Percentiles rank a stretch among this genome's conserved stretches.
Evolutionary conservation across 2,113 vertebrate genomes (phyloP).

Genomic region (Stigmatopora argus): DNA sequence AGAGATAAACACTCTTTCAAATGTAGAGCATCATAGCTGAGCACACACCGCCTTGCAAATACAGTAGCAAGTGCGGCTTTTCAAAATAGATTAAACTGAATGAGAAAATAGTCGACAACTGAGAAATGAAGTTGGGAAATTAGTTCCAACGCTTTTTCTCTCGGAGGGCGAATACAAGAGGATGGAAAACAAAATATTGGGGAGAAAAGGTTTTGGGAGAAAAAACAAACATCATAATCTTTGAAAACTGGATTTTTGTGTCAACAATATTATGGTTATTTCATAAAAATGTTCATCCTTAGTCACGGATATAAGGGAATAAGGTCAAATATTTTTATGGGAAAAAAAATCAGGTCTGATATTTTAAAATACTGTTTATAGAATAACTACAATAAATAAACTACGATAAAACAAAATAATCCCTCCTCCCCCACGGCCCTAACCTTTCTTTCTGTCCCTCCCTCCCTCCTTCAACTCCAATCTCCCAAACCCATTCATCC

Average conservation of each 20-base stretch:
- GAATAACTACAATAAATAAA: too few species aligned
- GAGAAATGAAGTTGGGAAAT: background rate
- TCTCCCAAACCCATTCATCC: background rate
- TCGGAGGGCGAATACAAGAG: background rate
- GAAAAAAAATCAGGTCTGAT: background rate
- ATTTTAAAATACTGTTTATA: background rate
- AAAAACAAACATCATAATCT: background rate
- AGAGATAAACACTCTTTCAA: constrained; percentile 4
- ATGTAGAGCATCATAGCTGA: background rate
- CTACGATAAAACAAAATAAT: background rate
- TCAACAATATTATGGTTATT: too few species aligned
- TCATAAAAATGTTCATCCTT: too few species aligned
- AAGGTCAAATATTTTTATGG: background rate
- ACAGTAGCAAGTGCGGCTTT: background rate
- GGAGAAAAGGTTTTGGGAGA: background rate
- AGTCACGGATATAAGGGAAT: background rate
- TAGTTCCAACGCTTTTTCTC: background rate
- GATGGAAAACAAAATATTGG: background rate
- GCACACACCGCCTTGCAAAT: background rate
- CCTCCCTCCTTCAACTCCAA: background rate
- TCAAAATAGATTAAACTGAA: constrained; percentile 1
- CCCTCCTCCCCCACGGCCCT: background rate
- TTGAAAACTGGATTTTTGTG: background rate
- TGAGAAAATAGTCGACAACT: background rate
- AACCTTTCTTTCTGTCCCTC: background rate